Evolutionary conservation across 2,797 vertebrate species (phyloP), one percentile per base, ranked within the genome.

Genomic region (Amphiprion clarkii): DNA sequence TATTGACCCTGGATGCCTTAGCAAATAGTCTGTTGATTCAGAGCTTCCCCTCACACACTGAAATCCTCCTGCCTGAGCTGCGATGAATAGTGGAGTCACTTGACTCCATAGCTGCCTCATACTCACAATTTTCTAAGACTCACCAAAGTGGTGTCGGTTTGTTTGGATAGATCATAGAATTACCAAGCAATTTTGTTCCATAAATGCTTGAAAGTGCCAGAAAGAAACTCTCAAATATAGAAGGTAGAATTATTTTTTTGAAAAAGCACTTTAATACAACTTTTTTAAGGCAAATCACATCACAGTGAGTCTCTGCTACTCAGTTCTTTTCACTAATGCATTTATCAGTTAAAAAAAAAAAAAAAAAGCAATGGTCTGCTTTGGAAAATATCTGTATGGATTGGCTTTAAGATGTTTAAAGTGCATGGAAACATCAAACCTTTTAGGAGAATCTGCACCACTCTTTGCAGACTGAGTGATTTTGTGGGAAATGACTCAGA

Each of bases 21-120:
- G 86, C 86, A 85, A 87, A 89, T 44, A 70, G 68, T 67, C 39
- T 88, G 81, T 91, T 88, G 87, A 90, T 83, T 87, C 80, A 59
- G 76, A 76, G 88, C 74, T 76, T 76, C 52, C 39, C 23, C 23
- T 23, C 48, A 53, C 40, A 23, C 48, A 14, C 54, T 8, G 2
- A 51, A 60, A 67, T 46, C 65, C 67, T 59, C 46, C 7, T 13
- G 9, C 36, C 17, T 14, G 5, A 6, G 66, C 25, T 6, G 19
- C 54, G 36, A 40, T 64, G 75, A 88, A 63, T 25, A 21, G 49
- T 7, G 3, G 40, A 74, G 63, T 53, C 25, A 1, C 27, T 21
- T 54, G 67, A 64, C 46, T 49, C 70, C 12, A 12, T 2, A 48
- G n/a, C 76, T n/a, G 33, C 0, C 4, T 49, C 21, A 25, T 59